Evolutionary conservation across 2,888 invertebrate species (phyloP), one percentile per base, ranked within the genome.

Genomic region (Lithophane semibrunnea): DNA sequence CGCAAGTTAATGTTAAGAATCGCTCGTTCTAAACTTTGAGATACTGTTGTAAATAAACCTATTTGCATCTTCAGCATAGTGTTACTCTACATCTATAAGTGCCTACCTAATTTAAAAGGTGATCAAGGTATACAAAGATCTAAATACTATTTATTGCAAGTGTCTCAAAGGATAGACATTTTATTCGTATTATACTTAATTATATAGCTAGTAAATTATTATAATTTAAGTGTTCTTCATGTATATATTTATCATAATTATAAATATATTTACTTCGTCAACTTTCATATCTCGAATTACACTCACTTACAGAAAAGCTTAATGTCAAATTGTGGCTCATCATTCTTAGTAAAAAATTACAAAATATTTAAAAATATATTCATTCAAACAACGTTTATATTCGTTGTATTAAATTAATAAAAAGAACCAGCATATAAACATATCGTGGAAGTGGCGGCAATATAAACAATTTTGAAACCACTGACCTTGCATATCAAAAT

Each of bases 401-500:
- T 78, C 65, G 75, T 78, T 81, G 76, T 42, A 79, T 66, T 73
- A 81, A 73, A 85, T 78, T 79, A 74, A 83, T 44, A 85, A 86
- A 89, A 90, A 88, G 92, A 94, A 94, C 94, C 94, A 94, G 91
- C 88, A 92, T 90, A 42, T 92, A 80, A 87, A 94, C 94, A 94
- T 95, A 94, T 95, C 95, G 90, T 89, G 89, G 84, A 88, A 77
- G 91, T 91, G 92, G 87, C 85, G 77, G 88, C 83, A 65, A 79
- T 75, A 64, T 80, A 84, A 68, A 65, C 77, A 84, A 88, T 73
- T 80, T 77, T 82, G 83, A 84, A 86, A 85, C 90, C 91, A 88
- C 89, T 80, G 87, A 91, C 92, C 88, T 91, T 92, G 93, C 95
- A 95, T 96, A 96, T 95, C 95, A 96, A 92, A 80, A 78, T 93